Base-by-base conservation (phyloP, 2,888 invertebrate genomes). In the Hirtodrosophila alboralis region DNA sequence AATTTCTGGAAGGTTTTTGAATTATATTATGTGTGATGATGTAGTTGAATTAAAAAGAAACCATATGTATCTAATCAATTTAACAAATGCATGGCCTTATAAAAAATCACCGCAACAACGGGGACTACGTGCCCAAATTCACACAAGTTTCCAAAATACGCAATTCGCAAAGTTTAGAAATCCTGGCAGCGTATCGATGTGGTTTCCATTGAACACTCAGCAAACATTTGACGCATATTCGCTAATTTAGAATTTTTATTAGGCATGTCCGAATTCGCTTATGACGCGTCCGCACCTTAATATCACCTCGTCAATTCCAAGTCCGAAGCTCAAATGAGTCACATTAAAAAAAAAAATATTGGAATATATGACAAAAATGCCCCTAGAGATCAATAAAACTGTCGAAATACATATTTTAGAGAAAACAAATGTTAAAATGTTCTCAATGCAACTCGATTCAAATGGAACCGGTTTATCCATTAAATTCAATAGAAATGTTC, bases 401-500 rank as follows among this genome's bases (percentile, higher is more conserved):
- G 69, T 86, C 73, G 49, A 79, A 73, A 81, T 63, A 73, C 65
- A 61, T 59, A 52, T 51, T 49, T 68, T 38, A 31, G 54, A 36
- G 26, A 49, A 58, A 63, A 67, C 45, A 72, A 67, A 75, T 72
- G 56, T 52, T 41, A 41, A 27, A 60, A 43, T 52, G 41, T 57
- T 51, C 44, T 43, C 33, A 71, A 49, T 47, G 44, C 37, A 62
- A 58, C 52, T 34, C 40, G 62, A 53, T 43, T 56, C 31, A 53
- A 45, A 44, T 48, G 44, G 65, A 56, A 63, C 52, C 66, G 64
- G 65, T 54, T 49, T 49, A 5, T 37, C n/a, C 33, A 43, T 37
- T 36, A 49, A 63, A 56, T 84, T 81, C 79, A 78, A 81, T 83
- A 84, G 83, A 80, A 78, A 67, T 68, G 64, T 81, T 72, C 49